Evolutionary conservation across 2,797 vertebrate species (phyloP).

Genomic region (Mormyrops boulengeri): DNA sequence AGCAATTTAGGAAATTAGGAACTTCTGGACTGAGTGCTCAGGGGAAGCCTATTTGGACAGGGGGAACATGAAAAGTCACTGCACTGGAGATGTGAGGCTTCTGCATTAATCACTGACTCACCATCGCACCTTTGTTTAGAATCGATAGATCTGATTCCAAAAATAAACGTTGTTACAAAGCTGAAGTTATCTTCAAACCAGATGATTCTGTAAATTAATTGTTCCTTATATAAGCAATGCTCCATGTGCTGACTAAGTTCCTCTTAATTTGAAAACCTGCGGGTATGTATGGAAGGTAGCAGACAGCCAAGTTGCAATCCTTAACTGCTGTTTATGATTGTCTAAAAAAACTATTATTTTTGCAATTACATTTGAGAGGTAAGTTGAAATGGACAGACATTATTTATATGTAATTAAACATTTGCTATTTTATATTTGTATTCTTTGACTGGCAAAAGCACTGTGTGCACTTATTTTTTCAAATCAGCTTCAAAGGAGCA

Average conservation of each 20-base stretch:
- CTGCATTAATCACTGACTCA: neutral
- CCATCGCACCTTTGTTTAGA: neutral
- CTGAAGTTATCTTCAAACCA: neutral
- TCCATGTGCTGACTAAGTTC: neutral
- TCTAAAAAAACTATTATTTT: neutral
- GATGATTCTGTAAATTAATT: neutral
- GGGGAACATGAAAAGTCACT: neutral
- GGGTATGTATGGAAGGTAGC: neutral
- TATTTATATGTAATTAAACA: neutral
- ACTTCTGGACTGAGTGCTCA: neutral
- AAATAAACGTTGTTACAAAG: neutral
- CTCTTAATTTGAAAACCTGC: neutral
- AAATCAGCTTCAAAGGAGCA: conserved; percentile 64
- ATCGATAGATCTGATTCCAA: neutral
- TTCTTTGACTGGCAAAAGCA: neutral
- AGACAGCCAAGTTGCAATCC: neutral
- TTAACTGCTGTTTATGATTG: neutral
- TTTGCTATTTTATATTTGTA: neutral
- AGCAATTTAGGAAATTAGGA: neutral
- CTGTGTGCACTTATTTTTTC: conserved; percentile 36
- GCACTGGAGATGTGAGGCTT: neutral
- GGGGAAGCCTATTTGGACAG: neutral
- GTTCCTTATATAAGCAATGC: neutral
- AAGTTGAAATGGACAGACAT: neutral
- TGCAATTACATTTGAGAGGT: neutral